These are phyloP conservation scores for Amorpha juglandis DNA, from an alignment of 2,888 invertebrate species.

Conservation along the genomic window DNA sequence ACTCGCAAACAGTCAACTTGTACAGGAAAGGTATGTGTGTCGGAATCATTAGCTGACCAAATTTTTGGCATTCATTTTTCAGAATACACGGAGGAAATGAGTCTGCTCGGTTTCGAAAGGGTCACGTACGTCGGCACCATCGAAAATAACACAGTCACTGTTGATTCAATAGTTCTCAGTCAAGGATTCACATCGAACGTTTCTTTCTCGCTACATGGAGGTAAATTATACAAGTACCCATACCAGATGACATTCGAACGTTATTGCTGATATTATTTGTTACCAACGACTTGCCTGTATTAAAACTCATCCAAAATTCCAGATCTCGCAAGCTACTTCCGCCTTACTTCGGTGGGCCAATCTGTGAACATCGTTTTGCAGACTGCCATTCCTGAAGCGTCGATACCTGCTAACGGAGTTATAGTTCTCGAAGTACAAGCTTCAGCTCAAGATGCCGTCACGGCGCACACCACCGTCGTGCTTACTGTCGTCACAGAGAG, in stretches of 20 bases:
- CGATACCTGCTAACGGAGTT: conserved; percentile 43
- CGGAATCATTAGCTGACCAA: background rate
- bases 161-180: conserved; percentile 34
- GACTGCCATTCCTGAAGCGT: conserved; percentile 42
- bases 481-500: conserved; percentile 16
- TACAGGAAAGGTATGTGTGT: no score
- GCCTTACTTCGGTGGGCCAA: conserved; percentile 25
- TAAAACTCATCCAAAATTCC: conserved; percentile 12
- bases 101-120: conserved; percentile 39
- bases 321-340: conserved; percentile 40
- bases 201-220: conserved; percentile 4
- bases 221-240: background rate
- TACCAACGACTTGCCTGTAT: background rate
- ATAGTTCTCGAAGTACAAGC: conserved; percentile 47
- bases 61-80: background rate
- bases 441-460: conserved; percentile 36
- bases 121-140: conserved; percentile 37
- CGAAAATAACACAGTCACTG: conserved; percentile 27
- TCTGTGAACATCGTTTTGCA: conserved; percentile 33
- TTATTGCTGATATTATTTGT: background rate
- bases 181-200: conserved; percentile 29
- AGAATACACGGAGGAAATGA: conserved; percentile 32
- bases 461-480: conserved; percentile 48
- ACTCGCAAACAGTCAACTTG: background rate
- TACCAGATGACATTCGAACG: background rate